phyloP scores from a whole-genome alignment of 2,888 invertebrate species.

The Trilocha varians region DNA sequence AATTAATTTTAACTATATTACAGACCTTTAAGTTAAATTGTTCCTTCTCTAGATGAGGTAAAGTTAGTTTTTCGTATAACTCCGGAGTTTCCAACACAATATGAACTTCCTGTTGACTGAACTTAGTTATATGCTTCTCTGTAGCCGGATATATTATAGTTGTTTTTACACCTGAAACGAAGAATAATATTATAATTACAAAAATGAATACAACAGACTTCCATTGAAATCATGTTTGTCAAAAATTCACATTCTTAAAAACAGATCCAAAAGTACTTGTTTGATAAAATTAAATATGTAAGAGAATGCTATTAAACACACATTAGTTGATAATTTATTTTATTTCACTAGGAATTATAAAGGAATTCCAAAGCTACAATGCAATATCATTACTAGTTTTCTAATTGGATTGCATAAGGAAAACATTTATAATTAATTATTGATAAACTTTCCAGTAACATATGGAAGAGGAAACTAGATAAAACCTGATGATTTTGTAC shows the following conservation, averaged over 20 bases:
- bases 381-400: too few species aligned
- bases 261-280: too few species aligned
- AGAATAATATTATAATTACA: background rate
- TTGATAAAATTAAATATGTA: too few species aligned
- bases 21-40: slow-evolving; percentile 86
- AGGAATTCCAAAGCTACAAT: too few species aligned
- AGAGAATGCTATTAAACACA: background rate
- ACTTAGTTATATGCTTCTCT: slow-evolving; percentile 92
- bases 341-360: background rate
- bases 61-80: slow-evolving; percentile 83
- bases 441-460: too few species aligned
- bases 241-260: too few species aligned
- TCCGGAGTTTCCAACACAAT: slow-evolving; percentile 89
- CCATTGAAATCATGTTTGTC: too few species aligned
- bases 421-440: too few species aligned
- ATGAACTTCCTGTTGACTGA: slow-evolving; percentile 80
- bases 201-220: too few species aligned
- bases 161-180: slow-evolving; percentile 83
- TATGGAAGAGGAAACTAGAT: too few species aligned
- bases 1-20: background rate
- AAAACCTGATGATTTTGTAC: too few species aligned
- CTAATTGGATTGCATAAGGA: too few species aligned
- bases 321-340: background rate
- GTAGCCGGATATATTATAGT: slow-evolving; percentile 96
- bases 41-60: slow-evolving; percentile 81